Conservation (phyloP, 2,797 vertebrate genomes). For the Artibeus jamaicensis region DNA sequence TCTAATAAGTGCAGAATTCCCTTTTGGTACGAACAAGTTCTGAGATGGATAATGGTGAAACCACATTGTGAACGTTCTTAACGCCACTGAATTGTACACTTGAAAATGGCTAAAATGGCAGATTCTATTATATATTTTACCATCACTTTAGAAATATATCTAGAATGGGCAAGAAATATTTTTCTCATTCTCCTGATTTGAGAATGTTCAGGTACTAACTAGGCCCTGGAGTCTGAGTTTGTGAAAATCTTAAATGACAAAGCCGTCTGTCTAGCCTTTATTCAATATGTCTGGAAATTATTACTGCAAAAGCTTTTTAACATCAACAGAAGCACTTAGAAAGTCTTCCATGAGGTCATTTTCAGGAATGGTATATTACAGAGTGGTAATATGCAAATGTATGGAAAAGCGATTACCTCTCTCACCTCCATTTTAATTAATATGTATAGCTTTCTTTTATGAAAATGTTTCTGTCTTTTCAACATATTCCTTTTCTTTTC, state of each 20-base stretch:
- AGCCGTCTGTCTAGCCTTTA: background rate
- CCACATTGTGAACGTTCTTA: background rate
- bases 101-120: background rate
- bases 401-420: background rate
- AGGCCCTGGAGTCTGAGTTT: conserved; percentile 7
- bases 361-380: background rate
- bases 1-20: background rate
- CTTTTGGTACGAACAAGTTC: background rate
- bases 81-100: background rate
- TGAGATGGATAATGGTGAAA: background rate
- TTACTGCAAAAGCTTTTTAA: background rate
- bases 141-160: background rate
- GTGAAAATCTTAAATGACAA: conserved; percentile 6
- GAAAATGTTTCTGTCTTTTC: background rate
- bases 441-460: background rate
- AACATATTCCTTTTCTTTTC: conserved; percentile 3
- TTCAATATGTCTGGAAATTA: background rate
- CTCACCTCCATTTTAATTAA: background rate
- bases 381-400: background rate
- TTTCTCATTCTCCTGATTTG: conserved; percentile 33
- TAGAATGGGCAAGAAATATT: background rate
- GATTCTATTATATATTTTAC: background rate
- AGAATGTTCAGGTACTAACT: background rate
- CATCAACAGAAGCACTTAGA: background rate
- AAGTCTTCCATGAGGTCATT: background rate